Evolutionary conservation across 2,797 vertebrate genomes (phyloP).

Genomic region (Neoniphon sammara): DNA sequence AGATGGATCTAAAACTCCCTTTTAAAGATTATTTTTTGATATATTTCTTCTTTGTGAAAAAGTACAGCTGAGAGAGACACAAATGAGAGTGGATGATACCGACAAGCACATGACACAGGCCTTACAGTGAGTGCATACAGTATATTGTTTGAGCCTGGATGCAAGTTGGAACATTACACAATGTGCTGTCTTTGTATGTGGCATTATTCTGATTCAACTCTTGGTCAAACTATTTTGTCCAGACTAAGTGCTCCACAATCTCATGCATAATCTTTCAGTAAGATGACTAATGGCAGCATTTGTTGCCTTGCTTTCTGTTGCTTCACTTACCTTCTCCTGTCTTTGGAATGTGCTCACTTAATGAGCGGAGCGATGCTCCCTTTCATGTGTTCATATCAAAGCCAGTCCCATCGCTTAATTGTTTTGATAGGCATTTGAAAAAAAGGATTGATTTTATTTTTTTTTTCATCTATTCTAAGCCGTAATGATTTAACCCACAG

Average conservation of each 20-base stretch:
- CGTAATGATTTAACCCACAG: constrained; percentile 73
- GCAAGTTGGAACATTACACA: not conserved
- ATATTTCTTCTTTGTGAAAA: no score
- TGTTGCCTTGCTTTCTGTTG: constrained; percentile 26
- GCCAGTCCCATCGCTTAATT: constrained; percentile 52
- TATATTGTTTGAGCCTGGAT: not conserved
- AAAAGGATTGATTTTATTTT: constrained; percentile 41
- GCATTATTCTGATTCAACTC: constrained; percentile 10
- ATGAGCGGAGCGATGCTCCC: constrained; percentile 33
- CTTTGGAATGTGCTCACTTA: constrained; percentile 28
- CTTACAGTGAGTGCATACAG: not conserved
- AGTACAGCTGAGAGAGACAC: no score
- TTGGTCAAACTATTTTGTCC: constrained; percentile 19
- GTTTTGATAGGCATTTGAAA: constrained; percentile 67
- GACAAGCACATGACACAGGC: no score
- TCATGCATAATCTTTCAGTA: constrained; percentile 4
- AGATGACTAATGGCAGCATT: constrained; percentile 34
- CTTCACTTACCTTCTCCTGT: constrained; percentile 11
- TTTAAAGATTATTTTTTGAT: no score
- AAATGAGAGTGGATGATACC: no score
- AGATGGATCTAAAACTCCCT: no score
- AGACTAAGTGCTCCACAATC: constrained; percentile 23
- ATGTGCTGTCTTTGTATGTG: not conserved
- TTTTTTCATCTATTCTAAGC: constrained; percentile 44
- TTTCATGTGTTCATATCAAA: constrained; percentile 65